phyloP scores from a whole-genome alignment of 2,113 vertebrate genomes.

The Equus quagga region DNA sequence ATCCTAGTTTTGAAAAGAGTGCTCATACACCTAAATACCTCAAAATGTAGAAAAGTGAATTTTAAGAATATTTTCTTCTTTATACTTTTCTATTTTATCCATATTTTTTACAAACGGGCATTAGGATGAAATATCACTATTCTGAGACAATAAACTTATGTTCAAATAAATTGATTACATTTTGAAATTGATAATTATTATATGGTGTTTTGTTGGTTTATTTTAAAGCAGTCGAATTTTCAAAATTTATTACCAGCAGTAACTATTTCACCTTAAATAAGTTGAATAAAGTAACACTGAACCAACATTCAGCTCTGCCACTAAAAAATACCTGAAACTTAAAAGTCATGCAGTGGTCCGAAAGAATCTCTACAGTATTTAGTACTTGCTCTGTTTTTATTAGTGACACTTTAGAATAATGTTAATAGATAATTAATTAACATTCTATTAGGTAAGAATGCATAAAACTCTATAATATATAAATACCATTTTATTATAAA shows the following conservation, averaged over 20 bases:
- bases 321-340: constrained; percentile 13
- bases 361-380: neutral
- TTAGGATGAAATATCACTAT: constrained; percentile 2
- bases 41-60: neutral
- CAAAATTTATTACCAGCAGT: neutral
- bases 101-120: constrained; percentile 17
- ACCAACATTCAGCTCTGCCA: neutral
- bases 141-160: constrained; percentile 27
- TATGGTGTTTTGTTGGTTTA: neutral
- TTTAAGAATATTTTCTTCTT: constrained; percentile 1
- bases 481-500: constrained; percentile 27
- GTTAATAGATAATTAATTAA: neutral
- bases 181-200: constrained; percentile 25
- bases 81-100: neutral
- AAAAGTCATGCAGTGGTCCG: neutral
- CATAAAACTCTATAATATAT: neutral
- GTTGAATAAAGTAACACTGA: neutral
- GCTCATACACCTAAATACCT: neutral
- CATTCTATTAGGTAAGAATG: neutral
- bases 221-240: constrained; percentile 28
- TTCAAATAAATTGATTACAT: constrained; percentile 36
- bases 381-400: neutral
- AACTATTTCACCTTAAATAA: neutral
- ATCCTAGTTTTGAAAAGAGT: constrained; percentile 4
- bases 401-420: neutral